Conservation (phyloP, 2,888 invertebrate genomes). For the Tuta absoluta region DNA sequence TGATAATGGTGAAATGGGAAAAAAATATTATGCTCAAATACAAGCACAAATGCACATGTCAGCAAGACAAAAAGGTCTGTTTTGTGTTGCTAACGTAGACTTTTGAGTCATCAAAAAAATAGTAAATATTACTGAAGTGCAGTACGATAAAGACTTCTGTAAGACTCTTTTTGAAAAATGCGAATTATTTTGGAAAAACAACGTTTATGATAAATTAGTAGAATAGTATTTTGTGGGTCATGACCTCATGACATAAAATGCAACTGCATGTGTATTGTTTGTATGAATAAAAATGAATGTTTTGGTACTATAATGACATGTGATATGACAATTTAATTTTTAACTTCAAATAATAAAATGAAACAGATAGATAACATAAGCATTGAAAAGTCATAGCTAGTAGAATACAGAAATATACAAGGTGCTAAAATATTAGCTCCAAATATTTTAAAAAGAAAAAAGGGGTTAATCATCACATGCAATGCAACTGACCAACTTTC, state of each 20-base stretch:
- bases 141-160: slow-evolving; percentile 27
- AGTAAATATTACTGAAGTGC: slow-evolving; percentile 25
- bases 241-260: neutral
- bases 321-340: neutral
- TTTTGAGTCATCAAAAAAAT: slow-evolving; percentile 28
- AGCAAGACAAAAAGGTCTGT: slow-evolving; percentile 26
- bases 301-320: no score
- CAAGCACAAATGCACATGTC: slow-evolving; percentile 28
- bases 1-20: neutral
- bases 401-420: no score
- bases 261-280: neutral
- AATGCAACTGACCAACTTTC: no score
- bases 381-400: no score
- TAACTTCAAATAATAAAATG: neutral
- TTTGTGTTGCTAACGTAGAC: slow-evolving; percentile 29
- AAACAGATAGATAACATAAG: neutral
- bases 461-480: no score
- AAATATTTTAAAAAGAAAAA: no score
- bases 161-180: slow-evolving; percentile 22
- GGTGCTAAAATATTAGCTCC: no score
- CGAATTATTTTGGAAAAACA: slow-evolving; percentile 14
- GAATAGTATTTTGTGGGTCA: neutral
- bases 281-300: neutral
- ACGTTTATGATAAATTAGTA: slow-evolving; percentile 22
- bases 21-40: slow-evolving; percentile 31